Evolutionary conservation across 2,113 vertebrate genomes (phyloP), one percentile per base, ranked within the genome.

Genomic region (Epinephelus cyanopodus): DNA sequence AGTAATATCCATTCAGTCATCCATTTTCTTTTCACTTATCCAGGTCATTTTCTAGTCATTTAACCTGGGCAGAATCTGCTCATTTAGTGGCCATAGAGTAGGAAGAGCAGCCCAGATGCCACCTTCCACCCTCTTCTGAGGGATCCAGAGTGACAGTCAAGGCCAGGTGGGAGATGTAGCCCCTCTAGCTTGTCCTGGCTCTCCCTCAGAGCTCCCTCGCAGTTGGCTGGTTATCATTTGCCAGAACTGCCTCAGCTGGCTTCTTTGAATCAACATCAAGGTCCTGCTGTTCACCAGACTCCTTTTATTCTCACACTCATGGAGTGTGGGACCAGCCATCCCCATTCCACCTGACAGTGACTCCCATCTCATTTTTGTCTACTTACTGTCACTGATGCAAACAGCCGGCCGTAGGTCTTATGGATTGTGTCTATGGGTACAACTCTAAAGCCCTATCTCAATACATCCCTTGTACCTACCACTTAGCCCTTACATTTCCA

Each of bases 11-110:
- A 75, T 63, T 56, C 25, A 58, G 33, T 62, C 67, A 62, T 77
- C 56, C 27, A 53, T 75, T 71, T 84, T 69, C 57, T 77, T 42
- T 65, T 54, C 64, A 33, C 77, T 74, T 79, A 82, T 73, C 67
- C 76, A 85, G 75, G 80, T 84, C 13, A 83, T 83, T 87, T 87
- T 83, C 67, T 71, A 76, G 70, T 82, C 48, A 78, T 81, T 80
- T 82, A 79, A 87, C 72, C 54, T 47, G 58, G 52, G 54, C 57
- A 70, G n/a, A 74, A 58, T 54, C 23, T 15, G 66, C 73, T 81
- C 47, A 52, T 27, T 77, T 13, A 19, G 21, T 60, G n/a, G 64
- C n/a, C 7, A 42, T 8, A 15, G n/a, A 23, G 21, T 19, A 29
- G 70, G 58, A 70, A 60, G 14, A 9, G 62, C 54, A 33, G 29